Base-by-base conservation (phyloP, 2,888 invertebrate species). In the Stramonita haemastoma region DNA sequence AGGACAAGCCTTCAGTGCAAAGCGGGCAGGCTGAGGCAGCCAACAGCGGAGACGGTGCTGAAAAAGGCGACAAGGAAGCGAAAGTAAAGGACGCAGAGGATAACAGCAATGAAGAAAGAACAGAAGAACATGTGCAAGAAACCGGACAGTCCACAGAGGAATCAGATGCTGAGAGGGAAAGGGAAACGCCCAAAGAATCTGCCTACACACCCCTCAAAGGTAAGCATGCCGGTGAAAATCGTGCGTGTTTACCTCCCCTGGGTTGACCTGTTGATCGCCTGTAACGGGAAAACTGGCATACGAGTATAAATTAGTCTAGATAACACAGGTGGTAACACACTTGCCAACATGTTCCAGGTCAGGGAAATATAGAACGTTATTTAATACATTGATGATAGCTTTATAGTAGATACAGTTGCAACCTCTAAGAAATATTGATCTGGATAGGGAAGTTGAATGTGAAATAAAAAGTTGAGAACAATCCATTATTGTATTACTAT, bases 131-230 rank as follows among this genome's bases (percentile, higher is more conserved):
- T 19, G 11, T 17, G 60, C 57, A 86, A 34, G 66, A 86, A 19
- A 32, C 1, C 19, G 26, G 32, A 66, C 32, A 66, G 34, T 19
- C 29, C 2, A 32, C 73, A 22, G 77, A 87, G 86, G 66, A 11
- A 6, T n/a, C 86, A 32, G 29, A 32, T 19, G 46, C 60, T 34
- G n/a, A 56, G 19, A 46, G 46, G 29, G 36, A 22, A 56, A 56
- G 46, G 87, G 73, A 46, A 19, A 46, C 87, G 46, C 77, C 87
- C 22, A n/a, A 34, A 36, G 77, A 73, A 17, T 73, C 73, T 5
- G 87, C 73, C 13, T n/a, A n/a, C n/a, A n/a, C n/a, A n/a, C 87
- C 73, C 73, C 73, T 87, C 46, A 87, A 36, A 87, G 87, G 87
- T 87, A 56, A 77, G 77, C 15, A 26, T 73, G 22, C 8, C 73